Conservation (phyloP, 2,888 invertebrate species). For the Nephrotoma appendiculata region DNA sequence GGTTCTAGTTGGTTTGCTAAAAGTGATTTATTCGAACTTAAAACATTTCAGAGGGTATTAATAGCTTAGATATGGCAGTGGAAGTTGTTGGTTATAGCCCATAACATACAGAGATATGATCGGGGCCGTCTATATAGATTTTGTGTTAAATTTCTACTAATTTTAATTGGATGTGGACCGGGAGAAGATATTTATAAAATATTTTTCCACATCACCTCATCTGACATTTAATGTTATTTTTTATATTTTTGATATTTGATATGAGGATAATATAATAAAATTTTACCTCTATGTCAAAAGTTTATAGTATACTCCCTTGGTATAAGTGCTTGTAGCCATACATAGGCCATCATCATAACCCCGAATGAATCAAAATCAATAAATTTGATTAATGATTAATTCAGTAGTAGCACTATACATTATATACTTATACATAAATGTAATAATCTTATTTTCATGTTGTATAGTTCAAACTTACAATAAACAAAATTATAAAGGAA, state of each 20-base stretch:
- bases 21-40: background rate
- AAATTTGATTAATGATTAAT: background rate
- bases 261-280: background rate
- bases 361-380: background rate
- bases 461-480: background rate
- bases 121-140: background rate
- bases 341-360: background rate
- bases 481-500: background rate
- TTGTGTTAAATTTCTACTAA: background rate
- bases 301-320: background rate
- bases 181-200: background rate
- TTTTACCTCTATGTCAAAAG: background rate
- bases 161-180: background rate
- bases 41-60: background rate
- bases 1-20: background rate
- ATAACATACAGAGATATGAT: background rate
- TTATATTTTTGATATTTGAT: background rate
- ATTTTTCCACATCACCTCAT: background rate
- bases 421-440: background rate
- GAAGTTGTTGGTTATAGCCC: background rate
- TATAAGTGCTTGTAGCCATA: background rate
- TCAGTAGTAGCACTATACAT: background rate
- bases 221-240: background rate
- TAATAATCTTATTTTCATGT: background rate
- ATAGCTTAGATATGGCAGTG: background rate